Evolutionary conservation across 2,888 invertebrate species (phyloP), one percentile per base, ranked within the genome.

Genomic region (Schizotus pectinicornis): DNA sequence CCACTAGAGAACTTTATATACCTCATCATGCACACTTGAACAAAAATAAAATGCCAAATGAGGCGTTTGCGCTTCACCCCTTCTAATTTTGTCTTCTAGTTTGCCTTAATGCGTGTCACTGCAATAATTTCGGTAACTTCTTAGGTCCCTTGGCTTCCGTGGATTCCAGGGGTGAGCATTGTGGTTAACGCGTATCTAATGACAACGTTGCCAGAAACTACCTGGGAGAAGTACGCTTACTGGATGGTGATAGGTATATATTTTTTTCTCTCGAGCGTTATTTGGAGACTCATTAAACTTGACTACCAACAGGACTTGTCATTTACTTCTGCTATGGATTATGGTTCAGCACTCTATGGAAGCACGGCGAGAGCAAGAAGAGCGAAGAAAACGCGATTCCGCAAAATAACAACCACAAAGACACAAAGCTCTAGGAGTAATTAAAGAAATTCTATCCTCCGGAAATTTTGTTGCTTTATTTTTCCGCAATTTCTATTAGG

Each of bases 171-270:
- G 34, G 68, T 91, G 11, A 93, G 94, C 72, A 89, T 94, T 62
- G 84, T 93, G 65, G 84, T 91, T 39, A 95, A 95, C 75, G 84
- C 93, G 52, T 92, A 93, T 74, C 81, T 96, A 9, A 94, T 95
- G 93, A 83, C 91, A 48, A 87, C 91, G 75, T 81, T 95, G 62
- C 89, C 90, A 59, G 69, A 78, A 0, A 82, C 85, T 65, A 95
- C 95, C 0, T 96, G 95, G 95, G 81, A 92, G 8, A 82, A 92
- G 67, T 91, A 94, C 71, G 80, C 80, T 6, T 80, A 92, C 38
- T 95, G 95, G 95, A 86, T 94, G 80, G 71, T 78, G 8, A 81
- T 93, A 61, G 94, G 94, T 90, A 78, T 56, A 11, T 33, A 8
- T 8, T 14, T 43, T 42, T 7, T 41, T 31, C 8, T 35, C 35